Evolutionary conservation across 2,797 vertebrate genomes (phyloP).

Genomic region (Lithobates sylvaticus): DNA sequence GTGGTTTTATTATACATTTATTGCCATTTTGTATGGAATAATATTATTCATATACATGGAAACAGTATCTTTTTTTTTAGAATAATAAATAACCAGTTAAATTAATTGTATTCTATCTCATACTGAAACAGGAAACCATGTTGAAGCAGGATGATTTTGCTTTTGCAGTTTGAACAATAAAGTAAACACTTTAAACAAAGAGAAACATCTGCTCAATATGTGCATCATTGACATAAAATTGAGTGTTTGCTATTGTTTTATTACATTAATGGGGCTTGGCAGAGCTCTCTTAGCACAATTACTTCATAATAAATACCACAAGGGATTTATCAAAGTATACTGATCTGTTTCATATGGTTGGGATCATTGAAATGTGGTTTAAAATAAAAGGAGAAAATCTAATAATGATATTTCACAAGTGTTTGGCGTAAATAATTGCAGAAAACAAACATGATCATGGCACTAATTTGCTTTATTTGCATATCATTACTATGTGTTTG

Average conservation of each 20-base stretch:
- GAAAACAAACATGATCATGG: slow-evolving; percentile 29
- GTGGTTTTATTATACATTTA: slow-evolving; percentile 22
- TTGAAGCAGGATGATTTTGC: slow-evolving; percentile 47
- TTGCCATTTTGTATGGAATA: slow-evolving; percentile 32
- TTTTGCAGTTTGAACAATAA: slow-evolving; percentile 64
- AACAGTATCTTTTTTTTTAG: neutral
- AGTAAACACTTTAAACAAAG: slow-evolving; percentile 66
- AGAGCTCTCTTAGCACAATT: slow-evolving; percentile 51
- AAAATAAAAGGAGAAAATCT: slow-evolving; percentile 32
- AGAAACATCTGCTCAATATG: slow-evolving; percentile 67
- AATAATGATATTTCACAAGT: slow-evolving; percentile 34
- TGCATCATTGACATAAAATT: slow-evolving; percentile 65
- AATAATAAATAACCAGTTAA: neutral
- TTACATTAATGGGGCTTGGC: slow-evolving; percentile 56
- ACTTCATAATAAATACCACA: slow-evolving; percentile 55
- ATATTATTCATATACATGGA: slow-evolving; percentile 6
- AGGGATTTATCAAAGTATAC: slow-evolving; percentile 44
- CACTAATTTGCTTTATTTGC: slow-evolving; percentile 16
- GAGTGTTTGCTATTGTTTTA: slow-evolving; percentile 63
- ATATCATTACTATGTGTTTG: slow-evolving; percentile 20
- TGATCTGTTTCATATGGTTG: slow-evolving; percentile 49
- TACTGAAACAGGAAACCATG: slow-evolving; percentile 26
- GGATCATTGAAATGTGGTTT: slow-evolving; percentile 33
- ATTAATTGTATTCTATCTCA: neutral
- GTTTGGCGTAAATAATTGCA: slow-evolving; percentile 34